Evolutionary conservation across 2,888 invertebrate genomes (phyloP).

Genomic region (Nudaria mundana): DNA sequence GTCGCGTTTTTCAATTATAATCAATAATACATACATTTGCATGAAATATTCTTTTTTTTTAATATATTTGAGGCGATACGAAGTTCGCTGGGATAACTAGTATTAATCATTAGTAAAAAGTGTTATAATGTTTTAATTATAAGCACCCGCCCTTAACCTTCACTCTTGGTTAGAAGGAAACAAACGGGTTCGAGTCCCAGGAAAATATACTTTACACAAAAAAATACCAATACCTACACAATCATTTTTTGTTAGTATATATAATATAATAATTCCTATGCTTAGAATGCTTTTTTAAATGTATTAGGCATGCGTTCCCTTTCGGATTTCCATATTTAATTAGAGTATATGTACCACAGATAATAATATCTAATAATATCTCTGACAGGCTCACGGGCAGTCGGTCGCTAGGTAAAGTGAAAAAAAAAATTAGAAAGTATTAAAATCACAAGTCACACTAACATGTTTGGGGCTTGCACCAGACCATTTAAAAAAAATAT

Average conservation of each 20-base stretch:
- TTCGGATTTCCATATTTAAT: slow-evolving; percentile 17
- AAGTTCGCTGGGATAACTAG: too few relatives aligned
- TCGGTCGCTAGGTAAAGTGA: slow-evolving; percentile 61
- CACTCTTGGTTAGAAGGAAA: too few relatives aligned
- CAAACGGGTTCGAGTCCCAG: slow-evolving; percentile 5
- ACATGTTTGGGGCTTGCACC: slow-evolving; percentile 31
- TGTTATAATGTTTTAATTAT: too few relatives aligned
- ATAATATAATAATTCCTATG: too few relatives aligned
- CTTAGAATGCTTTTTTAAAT: slow-evolving; percentile 40
- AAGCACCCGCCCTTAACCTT: slow-evolving; percentile 2
- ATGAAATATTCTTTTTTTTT: too few relatives aligned
- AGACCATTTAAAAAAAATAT: slow-evolving; percentile 6
- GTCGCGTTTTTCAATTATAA: too few relatives aligned
- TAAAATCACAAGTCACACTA: slow-evolving; percentile 27
- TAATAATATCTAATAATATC: slow-evolving; percentile 25
- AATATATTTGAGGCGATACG: too few relatives aligned
- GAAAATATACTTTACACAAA: not conserved
- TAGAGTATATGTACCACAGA: slow-evolving; percentile 14
- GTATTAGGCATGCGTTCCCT: slow-evolving; percentile 49
- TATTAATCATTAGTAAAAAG: too few relatives aligned
- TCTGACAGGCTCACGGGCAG: slow-evolving; percentile 56
- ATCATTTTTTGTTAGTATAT: not conserved
- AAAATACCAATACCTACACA: not conserved
- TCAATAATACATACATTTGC: too few relatives aligned
- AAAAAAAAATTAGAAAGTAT: slow-evolving; percentile 30